These are phyloP conservation scores for Globodera ellingtonae DNA, from an alignment of 1,140 invertebrate species.

Conservation along the genomic window DNA sequence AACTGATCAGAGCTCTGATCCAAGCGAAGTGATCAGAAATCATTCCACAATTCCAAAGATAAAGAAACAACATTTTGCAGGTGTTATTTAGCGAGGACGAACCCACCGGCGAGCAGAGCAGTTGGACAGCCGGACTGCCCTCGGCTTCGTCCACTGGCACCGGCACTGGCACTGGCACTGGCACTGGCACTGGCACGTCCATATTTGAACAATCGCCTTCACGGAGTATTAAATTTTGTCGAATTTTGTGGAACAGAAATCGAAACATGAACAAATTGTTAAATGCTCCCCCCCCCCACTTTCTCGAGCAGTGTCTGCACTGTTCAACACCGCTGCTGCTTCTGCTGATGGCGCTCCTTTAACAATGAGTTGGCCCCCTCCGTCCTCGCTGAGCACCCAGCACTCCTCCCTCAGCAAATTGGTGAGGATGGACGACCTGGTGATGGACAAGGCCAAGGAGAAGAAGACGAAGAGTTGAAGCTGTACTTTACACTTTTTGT, in stretches of 20 bases:
- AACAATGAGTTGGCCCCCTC: neutral
- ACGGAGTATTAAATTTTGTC: neutral
- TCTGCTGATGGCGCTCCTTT: too few species aligned
- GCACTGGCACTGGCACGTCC: neutral
- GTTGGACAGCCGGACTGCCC: neutral
- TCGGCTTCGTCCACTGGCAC: neutral
- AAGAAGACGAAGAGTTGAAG: conserved; percentile 15
- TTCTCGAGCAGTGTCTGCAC: neutral
- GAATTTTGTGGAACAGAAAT: too few species aligned
- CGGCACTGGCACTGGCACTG: too few species aligned
- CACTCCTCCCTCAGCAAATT: conserved; percentile 3
- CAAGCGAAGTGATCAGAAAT: neutral
- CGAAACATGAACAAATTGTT: too few species aligned
- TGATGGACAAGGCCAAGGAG: conserved; percentile 1
- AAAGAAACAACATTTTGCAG: neutral
- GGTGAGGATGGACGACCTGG: conserved; percentile 26
- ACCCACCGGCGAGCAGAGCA: neutral
- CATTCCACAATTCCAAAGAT: neutral
- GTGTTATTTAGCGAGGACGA: conserved; percentile 3
- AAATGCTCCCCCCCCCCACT: neutral
- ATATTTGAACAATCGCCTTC: neutral
- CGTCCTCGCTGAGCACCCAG: conserved; percentile 13
- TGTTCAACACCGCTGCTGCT: neutral
- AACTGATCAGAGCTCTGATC: too few species aligned
- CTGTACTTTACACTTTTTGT: neutral